Conservation (phyloP, 1,140 invertebrate species). For the Eulimnadia texana region DNA sequence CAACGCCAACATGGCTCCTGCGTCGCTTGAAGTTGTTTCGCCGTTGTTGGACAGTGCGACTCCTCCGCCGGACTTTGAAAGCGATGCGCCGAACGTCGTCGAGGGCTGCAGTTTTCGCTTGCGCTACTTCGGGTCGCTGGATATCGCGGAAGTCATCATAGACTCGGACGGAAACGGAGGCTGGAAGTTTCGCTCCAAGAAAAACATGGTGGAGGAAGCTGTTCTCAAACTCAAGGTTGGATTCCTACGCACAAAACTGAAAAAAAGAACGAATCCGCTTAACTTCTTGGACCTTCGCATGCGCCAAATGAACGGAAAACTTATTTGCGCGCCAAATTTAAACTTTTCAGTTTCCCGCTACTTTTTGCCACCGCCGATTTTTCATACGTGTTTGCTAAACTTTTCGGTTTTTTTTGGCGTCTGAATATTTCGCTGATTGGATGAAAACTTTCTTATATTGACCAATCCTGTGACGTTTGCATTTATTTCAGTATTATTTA, state of each 20-base stretch:
- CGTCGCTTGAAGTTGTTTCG: neutral
- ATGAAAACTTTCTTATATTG: too few relatives aligned
- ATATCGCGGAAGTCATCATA: conserved; percentile 48
- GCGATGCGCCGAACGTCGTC: conserved; percentile 22
- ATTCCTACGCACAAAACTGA: neutral
- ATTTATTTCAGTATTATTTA: too few relatives aligned
- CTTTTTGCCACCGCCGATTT: too few relatives aligned
- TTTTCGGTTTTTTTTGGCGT: too few relatives aligned
- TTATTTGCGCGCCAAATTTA: too few relatives aligned
- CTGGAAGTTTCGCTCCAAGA: conserved; percentile 48
- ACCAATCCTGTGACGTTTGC: too few relatives aligned
- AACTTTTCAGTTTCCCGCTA: too few relatives aligned
- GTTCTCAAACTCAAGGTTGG: conserved; percentile 90
- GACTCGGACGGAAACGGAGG: conserved; percentile 30
- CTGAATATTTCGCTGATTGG: too few relatives aligned
- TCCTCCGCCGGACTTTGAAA: conserved; percentile 10
- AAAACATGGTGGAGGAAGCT: conserved; percentile 89
- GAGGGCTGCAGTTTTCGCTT: conserved; percentile 62
- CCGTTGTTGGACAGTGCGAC: conserved; percentile 2
- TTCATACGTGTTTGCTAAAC: too few relatives aligned
- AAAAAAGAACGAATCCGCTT: too few relatives aligned
- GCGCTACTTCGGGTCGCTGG: conserved; percentile 64
- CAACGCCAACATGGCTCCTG: conserved; percentile 14
- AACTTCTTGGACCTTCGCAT: too few relatives aligned
- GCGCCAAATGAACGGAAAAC: too few relatives aligned